These are phyloP conservation scores for Dipodomys spectabilis DNA, from an alignment of 2,113 vertebrate genomes.

Conservation along the genomic window DNA sequence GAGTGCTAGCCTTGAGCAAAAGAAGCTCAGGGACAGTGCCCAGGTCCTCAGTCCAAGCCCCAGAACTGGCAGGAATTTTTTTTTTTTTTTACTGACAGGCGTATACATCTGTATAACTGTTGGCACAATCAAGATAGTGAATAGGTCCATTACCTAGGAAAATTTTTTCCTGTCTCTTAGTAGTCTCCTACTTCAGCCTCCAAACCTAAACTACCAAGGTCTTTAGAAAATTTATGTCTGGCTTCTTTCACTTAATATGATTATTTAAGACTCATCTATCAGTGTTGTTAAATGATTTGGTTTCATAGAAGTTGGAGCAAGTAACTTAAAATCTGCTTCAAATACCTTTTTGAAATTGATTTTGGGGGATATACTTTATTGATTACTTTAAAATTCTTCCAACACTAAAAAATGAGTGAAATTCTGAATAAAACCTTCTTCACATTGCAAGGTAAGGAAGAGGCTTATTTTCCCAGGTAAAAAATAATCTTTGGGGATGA, in stretches of 20 bases:
- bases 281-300: neutral
- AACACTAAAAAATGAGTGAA: conserved; percentile 2
- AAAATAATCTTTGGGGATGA: neutral
- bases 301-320: conserved; percentile 40
- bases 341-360: conserved; percentile 4
- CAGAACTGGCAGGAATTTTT: too few relatives aligned
- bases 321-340: conserved; percentile 17
- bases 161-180: neutral
- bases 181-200: neutral
- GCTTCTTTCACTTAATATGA: neutral
- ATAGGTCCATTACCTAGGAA: neutral
- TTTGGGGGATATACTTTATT: neutral
- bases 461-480: conserved; percentile 38
- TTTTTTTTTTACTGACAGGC: neutral
- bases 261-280: neutral
- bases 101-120: neutral
- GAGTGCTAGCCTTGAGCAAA: too few relatives aligned
- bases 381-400: conserved; percentile 4
- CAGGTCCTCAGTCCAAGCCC: too few relatives aligned
- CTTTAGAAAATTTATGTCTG: neutral
- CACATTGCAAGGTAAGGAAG: neutral
- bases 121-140: neutral
- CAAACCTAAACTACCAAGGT: neutral
- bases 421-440: conserved; percentile 19
- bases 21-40: too few relatives aligned